These are phyloP conservation scores for Tragelaphus strepsiceros DNA, from an alignment of 2,113 vertebrate genomes.

Conservation along the genomic window DNA sequence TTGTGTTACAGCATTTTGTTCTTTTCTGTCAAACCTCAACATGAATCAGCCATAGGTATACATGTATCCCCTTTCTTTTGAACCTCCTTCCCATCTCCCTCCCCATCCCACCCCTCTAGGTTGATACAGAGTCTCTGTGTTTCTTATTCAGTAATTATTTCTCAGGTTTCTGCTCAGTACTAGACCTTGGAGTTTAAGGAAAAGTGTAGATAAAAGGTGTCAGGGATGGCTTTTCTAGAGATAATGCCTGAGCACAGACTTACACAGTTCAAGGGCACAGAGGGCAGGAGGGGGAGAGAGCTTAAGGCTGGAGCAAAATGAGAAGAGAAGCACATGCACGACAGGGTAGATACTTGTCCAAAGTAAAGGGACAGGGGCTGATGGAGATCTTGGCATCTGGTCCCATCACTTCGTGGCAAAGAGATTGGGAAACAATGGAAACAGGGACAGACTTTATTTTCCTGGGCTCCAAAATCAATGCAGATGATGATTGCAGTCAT, in stretches of 20 bases:
- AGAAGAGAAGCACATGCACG: neutral
- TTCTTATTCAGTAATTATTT: neutral
- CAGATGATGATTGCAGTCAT: neutral
- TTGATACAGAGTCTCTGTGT: neutral
- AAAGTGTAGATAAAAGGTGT: neutral
- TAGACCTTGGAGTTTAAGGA: neutral
- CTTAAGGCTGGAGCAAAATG: neutral
- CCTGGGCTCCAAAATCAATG: neutral
- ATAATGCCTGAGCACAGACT: neutral
- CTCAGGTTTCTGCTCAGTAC: neutral
- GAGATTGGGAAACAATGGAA: neutral
- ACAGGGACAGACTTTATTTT: neutral
- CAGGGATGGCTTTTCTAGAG: neutral
- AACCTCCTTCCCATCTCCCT: neutral
- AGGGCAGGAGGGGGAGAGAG: neutral
- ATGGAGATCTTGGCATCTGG: rapidly evolving
- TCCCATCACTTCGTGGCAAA: neutral
- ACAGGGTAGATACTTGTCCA: neutral
- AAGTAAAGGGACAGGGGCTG: neutral
- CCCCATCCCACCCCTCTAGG: neutral
- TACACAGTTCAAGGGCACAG: constrained; percentile 64
- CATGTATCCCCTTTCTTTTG: neutral
- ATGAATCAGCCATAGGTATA: neutral
- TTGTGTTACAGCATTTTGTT: neutral
- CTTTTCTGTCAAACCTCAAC: neutral